These are phyloP conservation scores for Aselliscus stoliczkanus DNA, from an alignment of 2,797 vertebrate species.

Conservation along the genomic window DNA sequence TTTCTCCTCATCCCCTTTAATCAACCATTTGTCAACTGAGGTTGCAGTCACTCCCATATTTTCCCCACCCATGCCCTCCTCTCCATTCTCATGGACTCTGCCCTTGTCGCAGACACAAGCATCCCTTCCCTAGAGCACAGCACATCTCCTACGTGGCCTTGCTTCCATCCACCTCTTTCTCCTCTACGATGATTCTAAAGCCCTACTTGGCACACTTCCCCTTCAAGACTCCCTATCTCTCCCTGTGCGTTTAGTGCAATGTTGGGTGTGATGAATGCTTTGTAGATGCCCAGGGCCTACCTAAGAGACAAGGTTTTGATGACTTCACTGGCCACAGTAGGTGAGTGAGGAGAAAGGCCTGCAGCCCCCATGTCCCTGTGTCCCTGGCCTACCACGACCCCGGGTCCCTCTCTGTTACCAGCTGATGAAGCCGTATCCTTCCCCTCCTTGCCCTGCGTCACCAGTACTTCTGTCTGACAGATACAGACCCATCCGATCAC, in stretches of 20 bases:
- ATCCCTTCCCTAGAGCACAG: background rate
- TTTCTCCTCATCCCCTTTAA: background rate
- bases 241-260: background rate
- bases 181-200: background rate
- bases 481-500: background rate
- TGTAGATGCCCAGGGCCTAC: background rate
- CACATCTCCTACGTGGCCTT: background rate
- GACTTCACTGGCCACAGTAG: background rate
- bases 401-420: background rate
- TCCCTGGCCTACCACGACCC: background rate
- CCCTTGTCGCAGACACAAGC: background rate
- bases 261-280: background rate
- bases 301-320: background rate
- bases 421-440: background rate
- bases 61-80: background rate
- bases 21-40: background rate
- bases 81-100: background rate
- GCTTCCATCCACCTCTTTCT: background rate
- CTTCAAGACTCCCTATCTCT: background rate
- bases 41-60: background rate
- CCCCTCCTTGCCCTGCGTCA: background rate
- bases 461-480: background rate
- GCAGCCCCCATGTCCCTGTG: background rate
- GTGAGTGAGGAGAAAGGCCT: background rate
- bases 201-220: background rate